Percentiles rank a stretch among this genome's conserved stretches.
Evolutionary conservation across 1,140 invertebrate genomes (phyloP).

Genomic region (Zeugodacus cucurbitae): DNA sequence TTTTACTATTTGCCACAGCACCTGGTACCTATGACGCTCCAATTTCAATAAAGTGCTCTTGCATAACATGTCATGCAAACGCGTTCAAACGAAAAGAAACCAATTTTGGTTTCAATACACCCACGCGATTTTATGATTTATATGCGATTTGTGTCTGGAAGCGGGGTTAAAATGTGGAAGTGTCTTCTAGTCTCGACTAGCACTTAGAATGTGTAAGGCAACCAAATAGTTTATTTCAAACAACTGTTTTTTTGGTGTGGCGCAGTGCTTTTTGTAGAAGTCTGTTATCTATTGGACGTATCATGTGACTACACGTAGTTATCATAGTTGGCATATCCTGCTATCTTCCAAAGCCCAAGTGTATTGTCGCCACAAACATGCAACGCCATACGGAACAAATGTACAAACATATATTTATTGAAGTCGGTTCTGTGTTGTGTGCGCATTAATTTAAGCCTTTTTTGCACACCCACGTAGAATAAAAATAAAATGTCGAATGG

Average conservation of each 20-base stretch:
- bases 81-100: neutral
- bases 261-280: neutral
- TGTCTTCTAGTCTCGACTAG: neutral
- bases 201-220: neutral
- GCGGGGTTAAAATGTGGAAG: neutral
- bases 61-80: slow-evolving; percentile 6
- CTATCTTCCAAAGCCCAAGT: neutral
- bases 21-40: neutral
- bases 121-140: neutral
- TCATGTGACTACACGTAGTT: neutral
- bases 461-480: neutral
- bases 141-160: neutral
- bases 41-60: neutral
- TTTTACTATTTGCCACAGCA: neutral
- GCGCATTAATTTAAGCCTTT: neutral
- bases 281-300: neutral
- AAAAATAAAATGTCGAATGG: neutral
- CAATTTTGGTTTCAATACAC: neutral
- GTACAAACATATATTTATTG: neutral
- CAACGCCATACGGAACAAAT: neutral
- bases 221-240: neutral
- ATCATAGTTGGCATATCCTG: neutral
- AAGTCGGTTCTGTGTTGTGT: neutral
- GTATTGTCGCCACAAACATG: neutral
- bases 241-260: neutral